Conservation (phyloP, 2,888 invertebrate species). For the Meteorus colon region DNA sequence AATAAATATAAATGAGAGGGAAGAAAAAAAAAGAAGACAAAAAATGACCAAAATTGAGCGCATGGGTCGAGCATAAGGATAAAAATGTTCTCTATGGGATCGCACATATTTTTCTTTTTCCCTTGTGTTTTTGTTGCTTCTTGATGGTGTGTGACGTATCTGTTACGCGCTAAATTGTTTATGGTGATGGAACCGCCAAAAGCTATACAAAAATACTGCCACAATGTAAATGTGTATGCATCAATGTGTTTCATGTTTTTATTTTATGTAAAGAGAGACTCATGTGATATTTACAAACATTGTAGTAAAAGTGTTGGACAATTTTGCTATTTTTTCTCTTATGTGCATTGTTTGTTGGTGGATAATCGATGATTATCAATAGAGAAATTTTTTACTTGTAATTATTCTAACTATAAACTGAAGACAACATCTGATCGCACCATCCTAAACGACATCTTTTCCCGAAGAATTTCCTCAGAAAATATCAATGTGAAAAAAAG, state of each 20-base stretch:
- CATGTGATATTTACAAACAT: neutral
- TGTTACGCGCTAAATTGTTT: neutral
- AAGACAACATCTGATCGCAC: too few relatives aligned
- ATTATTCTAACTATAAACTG: too few relatives aligned
- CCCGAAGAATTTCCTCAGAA: too few relatives aligned
- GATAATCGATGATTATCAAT: too few relatives aligned
- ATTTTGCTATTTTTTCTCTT: too few relatives aligned
- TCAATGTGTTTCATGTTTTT: neutral
- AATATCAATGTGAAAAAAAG: too few relatives aligned
- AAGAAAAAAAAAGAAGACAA: neutral
- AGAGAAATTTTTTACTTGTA: too few relatives aligned
- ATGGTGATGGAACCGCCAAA: neutral
- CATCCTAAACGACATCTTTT: too few relatives aligned
- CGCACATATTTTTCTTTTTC: neutral
- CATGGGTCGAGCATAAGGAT: neutral
- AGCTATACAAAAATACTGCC: neutral
- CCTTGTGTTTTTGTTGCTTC: neutral
- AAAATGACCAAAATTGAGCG: conserved; percentile 1
- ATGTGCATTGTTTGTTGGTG: too few relatives aligned
- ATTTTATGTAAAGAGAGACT: neutral
- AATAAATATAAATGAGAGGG: conserved; percentile 11
- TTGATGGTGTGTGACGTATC: neutral
- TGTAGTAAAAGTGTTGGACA: too few relatives aligned
- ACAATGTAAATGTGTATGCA: neutral
- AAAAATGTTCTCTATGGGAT: neutral